Conservation (phyloP, 2,888 invertebrate species). For the Synanthedon formicaeformis region DNA sequence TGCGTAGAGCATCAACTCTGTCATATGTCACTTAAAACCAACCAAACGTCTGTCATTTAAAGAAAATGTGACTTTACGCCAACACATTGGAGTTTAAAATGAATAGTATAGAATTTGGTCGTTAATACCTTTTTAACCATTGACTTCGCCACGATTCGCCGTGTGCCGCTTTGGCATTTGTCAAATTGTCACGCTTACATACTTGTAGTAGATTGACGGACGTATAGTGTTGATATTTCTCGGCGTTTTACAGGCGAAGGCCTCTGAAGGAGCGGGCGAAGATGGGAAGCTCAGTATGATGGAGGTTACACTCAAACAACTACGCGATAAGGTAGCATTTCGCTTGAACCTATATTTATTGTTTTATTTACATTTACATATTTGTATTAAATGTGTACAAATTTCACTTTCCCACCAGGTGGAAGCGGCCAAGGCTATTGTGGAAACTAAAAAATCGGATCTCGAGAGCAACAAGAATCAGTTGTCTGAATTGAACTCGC, state of each 20-base stretch:
- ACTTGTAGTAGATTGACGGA: too few species aligned
- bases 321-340: conserved; percentile 51
- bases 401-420: conserved; percentile 52
- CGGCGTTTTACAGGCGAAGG: conserved; percentile 57
- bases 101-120: too few species aligned
- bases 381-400: not conserved
- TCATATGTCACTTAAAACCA: too few species aligned
- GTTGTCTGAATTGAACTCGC: conserved; percentile 77
- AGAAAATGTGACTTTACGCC: too few species aligned
- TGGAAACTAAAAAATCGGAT: conserved; percentile 82
- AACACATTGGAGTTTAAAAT: too few species aligned
- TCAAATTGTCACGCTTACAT: too few species aligned
- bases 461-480: conserved; percentile 84
- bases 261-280: conserved; percentile 80
- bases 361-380: not conserved
- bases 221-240: too few species aligned
- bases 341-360: not conserved
- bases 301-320: conserved; percentile 72
- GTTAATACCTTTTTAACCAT: too few species aligned
- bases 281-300: conserved; percentile 77
- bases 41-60: too few species aligned
- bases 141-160: too few species aligned
- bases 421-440: conserved; percentile 81
- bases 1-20: too few species aligned
- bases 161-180: too few species aligned